These are phyloP conservation scores for Nebria brevicollis DNA, from an alignment of 2,888 invertebrate genomes.

Conservation along the genomic window DNA sequence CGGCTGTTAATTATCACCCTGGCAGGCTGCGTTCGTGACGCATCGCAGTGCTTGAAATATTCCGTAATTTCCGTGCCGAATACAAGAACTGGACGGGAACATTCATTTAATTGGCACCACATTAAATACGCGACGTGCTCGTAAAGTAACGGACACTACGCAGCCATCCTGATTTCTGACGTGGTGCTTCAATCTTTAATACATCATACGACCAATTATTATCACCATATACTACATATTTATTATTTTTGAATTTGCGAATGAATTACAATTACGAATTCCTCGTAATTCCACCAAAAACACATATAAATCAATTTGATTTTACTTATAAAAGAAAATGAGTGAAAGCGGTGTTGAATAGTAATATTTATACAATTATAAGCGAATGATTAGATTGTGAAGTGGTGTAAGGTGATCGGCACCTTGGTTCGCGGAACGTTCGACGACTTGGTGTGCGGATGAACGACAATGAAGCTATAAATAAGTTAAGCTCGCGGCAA, in stretches of 20 bases:
- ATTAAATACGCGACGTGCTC: conserved; percentile 23
- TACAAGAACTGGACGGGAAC: conserved; percentile 29
- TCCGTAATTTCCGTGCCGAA: conserved; percentile 39
- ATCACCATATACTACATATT: not conserved
- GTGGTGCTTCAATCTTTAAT: not conserved
- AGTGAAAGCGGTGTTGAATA: not conserved
- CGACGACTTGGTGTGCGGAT: conserved; percentile 21
- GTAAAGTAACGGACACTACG: not conserved
- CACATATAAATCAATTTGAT: too few species aligned
- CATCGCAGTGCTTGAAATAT: conserved; percentile 43
- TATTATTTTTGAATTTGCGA: not conserved
- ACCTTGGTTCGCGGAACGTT: conserved; percentile 6
- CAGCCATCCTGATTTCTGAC: not conserved
- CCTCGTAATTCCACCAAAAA: too few species aligned
- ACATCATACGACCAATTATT: too few species aligned
- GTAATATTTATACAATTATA: not conserved
- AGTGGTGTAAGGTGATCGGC: conserved; percentile 7
- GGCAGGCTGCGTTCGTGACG: conserved; percentile 41
- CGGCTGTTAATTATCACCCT: conserved; percentile 43
- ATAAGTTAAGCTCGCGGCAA: conserved; percentile 44
- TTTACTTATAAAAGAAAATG: not conserved
- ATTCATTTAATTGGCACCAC: conserved; percentile 46
- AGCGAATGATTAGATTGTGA: not conserved
- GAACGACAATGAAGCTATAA: conserved; percentile 47
- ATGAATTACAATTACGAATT: too few species aligned